phyloP scores from a whole-genome alignment of 2,888 invertebrate species.

The Dryobota labecula region DNA sequence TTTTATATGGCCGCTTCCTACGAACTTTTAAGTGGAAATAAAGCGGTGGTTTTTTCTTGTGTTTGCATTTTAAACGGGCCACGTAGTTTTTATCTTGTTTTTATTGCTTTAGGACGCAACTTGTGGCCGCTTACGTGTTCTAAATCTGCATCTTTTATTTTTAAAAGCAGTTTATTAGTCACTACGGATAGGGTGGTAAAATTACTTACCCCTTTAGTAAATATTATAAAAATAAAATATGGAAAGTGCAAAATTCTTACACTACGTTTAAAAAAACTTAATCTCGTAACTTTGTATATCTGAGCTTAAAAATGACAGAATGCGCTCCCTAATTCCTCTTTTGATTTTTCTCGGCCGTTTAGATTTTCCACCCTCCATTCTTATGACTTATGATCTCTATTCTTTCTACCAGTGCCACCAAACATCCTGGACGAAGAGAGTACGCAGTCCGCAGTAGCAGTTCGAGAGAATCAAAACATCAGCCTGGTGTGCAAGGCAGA shows the following conservation, averaged over 20 bases:
- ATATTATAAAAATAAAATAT: background rate
- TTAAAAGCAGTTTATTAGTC: constrained; percentile 54
- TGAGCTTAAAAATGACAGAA: background rate
- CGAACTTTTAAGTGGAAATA: constrained; percentile 83
- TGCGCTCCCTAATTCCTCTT: background rate
- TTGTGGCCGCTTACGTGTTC: constrained; percentile 67
- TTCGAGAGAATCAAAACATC: constrained; percentile 98
- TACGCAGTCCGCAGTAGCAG: constrained; percentile 97
- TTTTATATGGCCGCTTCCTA: constrained; percentile 77
- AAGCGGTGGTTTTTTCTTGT: constrained; percentile 74
- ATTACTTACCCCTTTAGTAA: constrained; percentile 1
- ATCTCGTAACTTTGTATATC: background rate
- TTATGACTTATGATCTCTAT: background rate
- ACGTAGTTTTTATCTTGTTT: constrained; percentile 74
- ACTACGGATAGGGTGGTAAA: constrained; percentile 10
- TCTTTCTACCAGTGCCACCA: constrained; percentile 94
- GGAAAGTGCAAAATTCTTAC: background rate
- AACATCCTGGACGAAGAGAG: constrained; percentile 97
- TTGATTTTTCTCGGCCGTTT: background rate
- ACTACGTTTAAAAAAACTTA: no score
- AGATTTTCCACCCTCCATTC: background rate
- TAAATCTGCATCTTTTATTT: constrained; percentile 65
- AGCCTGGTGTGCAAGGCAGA: constrained; percentile 97
- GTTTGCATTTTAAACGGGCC: constrained; percentile 72
- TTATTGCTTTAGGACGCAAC: constrained; percentile 71